These are phyloP conservation scores for Chalcis sispes DNA, from an alignment of 2,888 invertebrate genomes.

Conservation along the genomic window DNA sequence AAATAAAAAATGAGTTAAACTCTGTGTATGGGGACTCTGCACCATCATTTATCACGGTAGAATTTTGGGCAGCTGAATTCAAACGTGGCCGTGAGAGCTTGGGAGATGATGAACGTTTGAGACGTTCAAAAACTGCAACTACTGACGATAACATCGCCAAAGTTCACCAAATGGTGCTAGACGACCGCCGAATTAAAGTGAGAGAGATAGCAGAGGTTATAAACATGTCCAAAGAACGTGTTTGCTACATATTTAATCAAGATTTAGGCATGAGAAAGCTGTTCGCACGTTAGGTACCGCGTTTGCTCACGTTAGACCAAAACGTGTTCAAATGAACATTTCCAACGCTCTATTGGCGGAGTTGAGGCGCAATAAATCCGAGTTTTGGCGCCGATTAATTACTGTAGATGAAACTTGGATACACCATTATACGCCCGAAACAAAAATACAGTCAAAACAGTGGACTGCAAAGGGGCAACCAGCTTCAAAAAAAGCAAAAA, in stretches of 20 bases:
- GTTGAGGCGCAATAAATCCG: not conserved
- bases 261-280: slow-evolving; percentile 25
- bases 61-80: slow-evolving; percentile 34
- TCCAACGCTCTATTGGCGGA: not conserved
- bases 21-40: slow-evolving; percentile 46
- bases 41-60: not conserved
- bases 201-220: not conserved
- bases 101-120: slow-evolving; percentile 57
- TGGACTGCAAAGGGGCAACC: too few species aligned
- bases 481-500: too few species aligned
- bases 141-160: not conserved
- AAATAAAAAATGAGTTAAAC: slow-evolving; percentile 62
- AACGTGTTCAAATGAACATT: not conserved
- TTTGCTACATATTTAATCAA: slow-evolving; percentile 29
- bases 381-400: slow-evolving; percentile 10
- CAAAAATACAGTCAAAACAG: too few species aligned
- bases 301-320: slow-evolving; percentile 30
- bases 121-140: slow-evolving; percentile 57
- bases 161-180: not conserved
- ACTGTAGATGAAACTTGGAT: slow-evolving; percentile 2
- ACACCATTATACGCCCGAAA: too few species aligned
- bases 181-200: not conserved
- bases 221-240: not conserved
- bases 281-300: slow-evolving; percentile 26
- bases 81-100: slow-evolving; percentile 56